Evolutionary conservation across 2,888 invertebrate species (phyloP), one percentile per base, ranked within the genome.

Genomic region (Acrobasis repandana): DNA sequence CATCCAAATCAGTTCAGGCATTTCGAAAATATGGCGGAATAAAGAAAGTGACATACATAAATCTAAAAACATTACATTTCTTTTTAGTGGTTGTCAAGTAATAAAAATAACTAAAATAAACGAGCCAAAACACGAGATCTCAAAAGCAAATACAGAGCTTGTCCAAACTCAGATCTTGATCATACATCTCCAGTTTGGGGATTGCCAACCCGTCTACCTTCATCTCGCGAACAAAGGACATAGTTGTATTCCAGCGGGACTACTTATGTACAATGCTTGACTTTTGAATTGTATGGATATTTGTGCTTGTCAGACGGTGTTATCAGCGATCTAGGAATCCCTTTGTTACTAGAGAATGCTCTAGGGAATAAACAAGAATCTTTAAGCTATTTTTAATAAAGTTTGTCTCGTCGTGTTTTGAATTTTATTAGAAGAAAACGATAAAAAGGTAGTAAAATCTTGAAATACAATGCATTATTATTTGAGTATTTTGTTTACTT

Each of bases 341-440:
- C 62, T 64, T 67, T 50, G 69, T 65, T 65, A 62, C 58, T 63
- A 63, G 67, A 69, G 67, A 70, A 70, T 69, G 64, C 60, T 58
- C 34, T 34, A 16, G 28, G 36, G 15, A 52, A 52, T 52, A 52
- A 34, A 52, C 52, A 52, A 34, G 51, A 50, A 51, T 51, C 34
- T 33, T 51, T n/a, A 33, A 52, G 36, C 52, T 34, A 48, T 52
- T 52, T 28, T 50, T 1, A 33, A 50, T 6, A 8, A 50, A 28
- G 50, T 50, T 33, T 15, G 33, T 36, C 16, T 36, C 16, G 52
- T 52, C 34, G 15, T 10, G n/a, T 28, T 52, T 52, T 34, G 4
- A 10, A 52, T 28, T 2, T 28, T 5, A 28, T 28, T 20, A 20
- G 20, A 20, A 20, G 20, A 28, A 28, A 28, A 8, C 28, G 28